A percentile compares a stretch with the other conserved stretches of the same genome.
phyloP scores from a whole-genome alignment of 2,888 invertebrate genomes.

The Caenorhabditis auriculariae region DNA sequence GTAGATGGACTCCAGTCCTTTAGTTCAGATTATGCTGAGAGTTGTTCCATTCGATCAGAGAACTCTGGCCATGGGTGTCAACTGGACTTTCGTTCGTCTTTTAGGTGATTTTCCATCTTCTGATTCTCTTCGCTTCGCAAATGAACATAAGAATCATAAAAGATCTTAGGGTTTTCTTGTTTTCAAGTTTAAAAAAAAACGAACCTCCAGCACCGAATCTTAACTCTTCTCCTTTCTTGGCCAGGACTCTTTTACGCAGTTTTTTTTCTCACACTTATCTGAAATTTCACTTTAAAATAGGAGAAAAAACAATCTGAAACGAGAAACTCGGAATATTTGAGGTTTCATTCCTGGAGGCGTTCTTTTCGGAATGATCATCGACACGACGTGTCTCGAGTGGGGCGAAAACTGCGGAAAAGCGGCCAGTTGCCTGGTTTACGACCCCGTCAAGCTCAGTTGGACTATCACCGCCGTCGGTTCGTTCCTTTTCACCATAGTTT shows the following conservation, averaged over 20 bases:
- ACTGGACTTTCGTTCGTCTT: conserved; percentile 61
- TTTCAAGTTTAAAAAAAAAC: no score
- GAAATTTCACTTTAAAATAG: no score
- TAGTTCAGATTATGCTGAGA: conserved; percentile 56
- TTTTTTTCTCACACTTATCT: no score
- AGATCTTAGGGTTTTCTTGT: no score
- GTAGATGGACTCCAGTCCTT: conserved; percentile 2
- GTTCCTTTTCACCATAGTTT: no score
- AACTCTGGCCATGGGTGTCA: conserved; percentile 60
- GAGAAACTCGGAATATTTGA: no score
- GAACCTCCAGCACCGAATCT: no score
- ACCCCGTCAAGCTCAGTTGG: conserved; percentile 55
- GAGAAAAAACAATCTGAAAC: no score
- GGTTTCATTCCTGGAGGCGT: conserved; percentile 63
- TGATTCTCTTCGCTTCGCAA: no score
- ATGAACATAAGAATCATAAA: no score
- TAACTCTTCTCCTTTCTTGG: no score
- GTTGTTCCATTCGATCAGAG: conserved; percentile 62
- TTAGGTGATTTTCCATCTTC: conserved; percentile 43
- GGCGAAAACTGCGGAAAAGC: conserved; percentile 50
- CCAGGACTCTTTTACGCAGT: no score
- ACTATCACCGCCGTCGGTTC: conserved; percentile 59
- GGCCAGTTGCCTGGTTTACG: conserved; percentile 53
- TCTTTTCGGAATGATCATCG: conserved; percentile 61
- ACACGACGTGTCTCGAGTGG: conserved; percentile 60